These are phyloP conservation scores for Pterophyllum scalare DNA, from an alignment of 2,113 vertebrate genomes.

Conservation along the genomic window DNA sequence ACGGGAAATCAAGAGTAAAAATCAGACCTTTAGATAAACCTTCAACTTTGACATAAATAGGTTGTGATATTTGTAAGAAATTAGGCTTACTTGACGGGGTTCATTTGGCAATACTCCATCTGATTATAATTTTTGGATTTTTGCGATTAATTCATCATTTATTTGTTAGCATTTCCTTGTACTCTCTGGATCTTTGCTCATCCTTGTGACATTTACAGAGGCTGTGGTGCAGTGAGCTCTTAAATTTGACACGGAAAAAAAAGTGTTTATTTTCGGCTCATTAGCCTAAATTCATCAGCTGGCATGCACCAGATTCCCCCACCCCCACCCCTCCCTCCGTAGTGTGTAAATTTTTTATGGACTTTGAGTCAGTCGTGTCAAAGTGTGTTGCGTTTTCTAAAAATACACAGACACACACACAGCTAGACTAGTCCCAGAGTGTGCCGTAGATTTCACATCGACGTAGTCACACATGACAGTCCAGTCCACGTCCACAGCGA, in stretches of 20 bases:
- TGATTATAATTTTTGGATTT: too few species aligned
- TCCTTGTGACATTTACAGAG: background rate
- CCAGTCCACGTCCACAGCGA: background rate
- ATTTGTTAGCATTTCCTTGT: too few species aligned
- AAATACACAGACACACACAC: conserved; percentile 1
- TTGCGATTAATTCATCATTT: too few species aligned
- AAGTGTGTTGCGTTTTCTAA: background rate
- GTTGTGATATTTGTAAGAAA: too few species aligned
- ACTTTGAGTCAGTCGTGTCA: background rate
- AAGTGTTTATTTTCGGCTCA: conserved; percentile 13
- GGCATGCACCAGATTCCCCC: background rate
- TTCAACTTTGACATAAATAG: background rate
- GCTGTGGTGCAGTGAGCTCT: background rate
- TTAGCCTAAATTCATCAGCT: conserved; percentile 1
- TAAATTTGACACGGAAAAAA: background rate
- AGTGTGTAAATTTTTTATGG: background rate
- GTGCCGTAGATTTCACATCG: background rate
- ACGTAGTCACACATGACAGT: background rate
- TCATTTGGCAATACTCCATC: too few species aligned
- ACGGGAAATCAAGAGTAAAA: background rate
- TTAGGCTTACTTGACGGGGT: too few species aligned
- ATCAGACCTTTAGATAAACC: background rate
- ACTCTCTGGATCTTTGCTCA: background rate
- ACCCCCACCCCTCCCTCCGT: background rate
- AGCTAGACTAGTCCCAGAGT: background rate